phyloP scores from a whole-genome alignment of 2,888 invertebrate genomes.

The Watsonalla cultraria region DNA sequence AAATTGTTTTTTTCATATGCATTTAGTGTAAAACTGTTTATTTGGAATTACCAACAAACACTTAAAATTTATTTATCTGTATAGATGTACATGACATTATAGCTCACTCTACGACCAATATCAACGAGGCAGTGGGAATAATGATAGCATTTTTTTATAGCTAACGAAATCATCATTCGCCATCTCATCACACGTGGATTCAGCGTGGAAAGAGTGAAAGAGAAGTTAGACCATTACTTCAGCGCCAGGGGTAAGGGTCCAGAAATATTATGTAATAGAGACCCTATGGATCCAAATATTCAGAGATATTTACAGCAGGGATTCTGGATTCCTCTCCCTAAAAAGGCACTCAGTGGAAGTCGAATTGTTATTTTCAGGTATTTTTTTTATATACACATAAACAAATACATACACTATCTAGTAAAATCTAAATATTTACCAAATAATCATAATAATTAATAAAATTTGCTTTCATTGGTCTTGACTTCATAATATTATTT shows the following conservation, averaged over 20 bases:
- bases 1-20: too few relatives aligned
- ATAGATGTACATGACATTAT: too few relatives aligned
- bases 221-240: conserved; percentile 34
- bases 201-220: conserved; percentile 31
- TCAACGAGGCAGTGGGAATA: too few relatives aligned
- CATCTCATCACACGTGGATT: conserved; percentile 25
- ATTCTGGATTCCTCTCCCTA: conserved; percentile 14
- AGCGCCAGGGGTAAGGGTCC: conserved; percentile 22
- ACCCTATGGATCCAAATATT: conserved; percentile 6
- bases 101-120: too few relatives aligned
- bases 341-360: conserved; percentile 14
- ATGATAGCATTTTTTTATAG: conserved; percentile 13
- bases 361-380: conserved; percentile 24
- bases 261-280: conserved; percentile 20
- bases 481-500: too few relatives aligned
- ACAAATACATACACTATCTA: too few relatives aligned
- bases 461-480: too few relatives aligned
- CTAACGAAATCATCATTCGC: conserved; percentile 28
- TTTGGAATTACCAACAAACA: too few relatives aligned
- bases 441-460: too few relatives aligned
- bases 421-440: too few relatives aligned
- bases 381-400: conserved; percentile 12
- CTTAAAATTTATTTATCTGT: too few relatives aligned
- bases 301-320: conserved; percentile 13
- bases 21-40: too few relatives aligned